A percentile compares a stretch with the other conserved stretches of the same genome.
These are phyloP conservation scores for Numida meleagris DNA, from an alignment of 2,113 vertebrate species.

Conservation along the genomic window DNA sequence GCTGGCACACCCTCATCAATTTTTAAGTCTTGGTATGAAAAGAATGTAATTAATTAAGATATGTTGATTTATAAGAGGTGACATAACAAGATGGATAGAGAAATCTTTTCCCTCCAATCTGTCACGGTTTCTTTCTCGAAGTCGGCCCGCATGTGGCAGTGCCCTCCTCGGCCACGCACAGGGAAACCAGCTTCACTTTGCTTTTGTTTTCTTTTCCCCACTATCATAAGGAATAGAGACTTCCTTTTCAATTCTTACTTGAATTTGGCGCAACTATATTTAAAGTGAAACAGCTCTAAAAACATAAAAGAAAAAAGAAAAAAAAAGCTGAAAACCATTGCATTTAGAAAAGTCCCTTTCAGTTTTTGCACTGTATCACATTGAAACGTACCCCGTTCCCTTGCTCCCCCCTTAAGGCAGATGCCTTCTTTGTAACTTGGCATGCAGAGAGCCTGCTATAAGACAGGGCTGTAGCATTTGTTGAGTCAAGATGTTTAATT, in stretches of 20 bases:
- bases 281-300: constrained; percentile 22
- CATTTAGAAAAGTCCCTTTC: constrained; percentile 64
- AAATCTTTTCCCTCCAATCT: constrained; percentile 69
- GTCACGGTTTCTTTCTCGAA: constrained; percentile 41
- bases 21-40: constrained; percentile 57
- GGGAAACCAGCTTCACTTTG: neutral
- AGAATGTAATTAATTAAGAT: constrained; percentile 64
- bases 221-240: neutral
- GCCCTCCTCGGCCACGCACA: neutral
- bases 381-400: constrained; percentile 34
- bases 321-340: constrained; percentile 68
- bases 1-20: constrained; percentile 75
- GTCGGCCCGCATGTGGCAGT: neutral
- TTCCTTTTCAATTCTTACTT: constrained; percentile 40
- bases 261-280: constrained; percentile 55
- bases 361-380: constrained; percentile 68
- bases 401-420: constrained; percentile 44
- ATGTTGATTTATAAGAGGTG: constrained; percentile 66
- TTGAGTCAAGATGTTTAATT: constrained; percentile 69
- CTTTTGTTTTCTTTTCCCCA: neutral
- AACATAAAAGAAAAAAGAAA: constrained; percentile 23
- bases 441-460: constrained; percentile 70
- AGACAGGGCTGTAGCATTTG: constrained; percentile 73
- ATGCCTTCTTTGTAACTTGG: constrained; percentile 75
- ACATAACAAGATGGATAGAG: constrained; percentile 77